A percentile compares a stretch with the other conserved stretches of the same genome.
phyloP scores from a whole-genome alignment of 2,113 vertebrate genomes.

The Galeopterus variegatus region DNA sequence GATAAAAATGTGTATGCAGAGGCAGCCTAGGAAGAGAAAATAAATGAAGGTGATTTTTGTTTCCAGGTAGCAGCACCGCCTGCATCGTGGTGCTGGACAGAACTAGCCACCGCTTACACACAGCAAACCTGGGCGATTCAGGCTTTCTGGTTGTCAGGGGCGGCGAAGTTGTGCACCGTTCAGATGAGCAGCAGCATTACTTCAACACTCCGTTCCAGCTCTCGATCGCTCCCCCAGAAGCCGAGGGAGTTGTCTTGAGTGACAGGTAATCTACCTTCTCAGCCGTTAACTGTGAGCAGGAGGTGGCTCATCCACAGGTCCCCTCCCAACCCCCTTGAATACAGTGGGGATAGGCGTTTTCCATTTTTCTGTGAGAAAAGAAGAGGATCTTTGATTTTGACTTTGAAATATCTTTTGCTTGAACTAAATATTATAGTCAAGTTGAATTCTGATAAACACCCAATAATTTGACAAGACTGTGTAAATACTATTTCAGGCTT shows the following conservation, averaged over 20 bases:
- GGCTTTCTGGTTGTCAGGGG: conserved; percentile 98
- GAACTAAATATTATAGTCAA: neutral
- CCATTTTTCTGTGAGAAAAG: neutral
- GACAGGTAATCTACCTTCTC: conserved; percentile 88
- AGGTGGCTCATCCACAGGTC: neutral
- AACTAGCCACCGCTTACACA: conserved; percentile 95
- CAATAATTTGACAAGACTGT: neutral
- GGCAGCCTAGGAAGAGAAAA: neutral
- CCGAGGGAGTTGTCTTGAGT: conserved; percentile 95
- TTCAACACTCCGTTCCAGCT: conserved; percentile 99
- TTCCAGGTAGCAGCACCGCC: conserved; percentile 97
- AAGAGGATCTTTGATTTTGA: conserved; percentile 5
- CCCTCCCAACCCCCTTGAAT: neutral
- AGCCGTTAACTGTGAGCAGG: neutral
- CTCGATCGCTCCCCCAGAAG: conserved; percentile 97
- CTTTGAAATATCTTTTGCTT: neutral
- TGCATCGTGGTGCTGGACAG: conserved; percentile 96
- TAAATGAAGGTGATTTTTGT: conserved; percentile 42
- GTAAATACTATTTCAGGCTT: neutral
- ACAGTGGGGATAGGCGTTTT: neutral
- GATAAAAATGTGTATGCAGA: neutral
- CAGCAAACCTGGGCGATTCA: conserved; percentile 98
- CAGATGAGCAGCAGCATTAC: conserved; percentile 98
- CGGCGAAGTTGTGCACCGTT: conserved; percentile 98
- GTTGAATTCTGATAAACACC: neutral